A percentile compares a stretch with the other conserved stretches of the same genome.
phyloP scores from a whole-genome alignment of 2,113 vertebrate genomes.

The Silurus asotus region DNA sequence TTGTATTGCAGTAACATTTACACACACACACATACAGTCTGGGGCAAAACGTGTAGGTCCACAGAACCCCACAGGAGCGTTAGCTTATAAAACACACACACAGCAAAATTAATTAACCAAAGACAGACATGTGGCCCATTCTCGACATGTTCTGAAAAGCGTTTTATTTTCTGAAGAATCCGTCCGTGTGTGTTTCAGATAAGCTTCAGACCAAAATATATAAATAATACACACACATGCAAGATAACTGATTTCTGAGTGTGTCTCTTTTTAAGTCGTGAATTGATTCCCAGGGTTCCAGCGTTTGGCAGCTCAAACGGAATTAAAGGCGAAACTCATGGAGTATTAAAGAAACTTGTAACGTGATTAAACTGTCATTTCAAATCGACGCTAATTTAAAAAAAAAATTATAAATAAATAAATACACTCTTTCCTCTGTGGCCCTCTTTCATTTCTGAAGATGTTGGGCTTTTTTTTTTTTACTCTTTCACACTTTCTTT shows the following conservation, averaged over 20 bases:
- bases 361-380: conserved; percentile 10
- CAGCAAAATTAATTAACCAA: conserved; percentile 3
- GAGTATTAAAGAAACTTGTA: conserved; percentile 14
- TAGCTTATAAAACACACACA: background rate
- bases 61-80: background rate
- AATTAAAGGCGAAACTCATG: conserved; percentile 3
- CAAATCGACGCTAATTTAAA: background rate
- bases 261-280: background rate
- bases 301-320: background rate
- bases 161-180: conserved; percentile 1
- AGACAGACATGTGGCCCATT: background rate
- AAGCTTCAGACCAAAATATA: conserved; percentile 8
- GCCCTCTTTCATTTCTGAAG: background rate
- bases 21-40: background rate
- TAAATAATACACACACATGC: background rate
- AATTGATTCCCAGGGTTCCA: conserved; percentile 10
- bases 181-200: background rate
- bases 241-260: background rate
- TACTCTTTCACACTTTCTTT: background rate
- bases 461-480: background rate
- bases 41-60: background rate
- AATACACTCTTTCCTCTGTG: background rate
- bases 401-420: background rate
- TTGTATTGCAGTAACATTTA: too few species aligned
- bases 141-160: background rate